These are phyloP conservation scores for Eupithecia centaureata DNA, from an alignment of 2,888 invertebrate species.

Conservation along the genomic window DNA sequence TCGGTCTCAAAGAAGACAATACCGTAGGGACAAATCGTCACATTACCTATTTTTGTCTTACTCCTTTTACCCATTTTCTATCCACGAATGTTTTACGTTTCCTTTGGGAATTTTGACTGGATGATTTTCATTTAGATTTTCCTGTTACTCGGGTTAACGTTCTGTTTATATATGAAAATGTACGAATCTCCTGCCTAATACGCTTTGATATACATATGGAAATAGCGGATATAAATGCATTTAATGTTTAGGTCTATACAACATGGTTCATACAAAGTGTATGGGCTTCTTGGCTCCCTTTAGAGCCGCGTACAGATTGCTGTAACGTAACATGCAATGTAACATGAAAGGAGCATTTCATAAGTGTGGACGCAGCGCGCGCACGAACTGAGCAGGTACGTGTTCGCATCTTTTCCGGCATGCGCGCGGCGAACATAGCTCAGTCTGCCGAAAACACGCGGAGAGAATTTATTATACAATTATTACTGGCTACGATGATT, in stretches of 20 bases:
- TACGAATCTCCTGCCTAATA: not conserved
- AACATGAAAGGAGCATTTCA: too few species aligned
- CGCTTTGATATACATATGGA: too few species aligned
- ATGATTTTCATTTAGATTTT: slow-evolving; percentile 40
- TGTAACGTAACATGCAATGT: too few species aligned
- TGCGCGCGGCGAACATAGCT: too few species aligned
- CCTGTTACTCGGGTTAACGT: slow-evolving; percentile 52
- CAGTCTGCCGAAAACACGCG: too few species aligned
- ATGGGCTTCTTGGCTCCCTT: not conserved
- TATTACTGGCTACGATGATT: too few species aligned
- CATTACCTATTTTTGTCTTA: slow-evolving; percentile 1
- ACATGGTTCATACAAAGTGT: not conserved
- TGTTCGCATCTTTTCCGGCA: too few species aligned
- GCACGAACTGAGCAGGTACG: too few species aligned
- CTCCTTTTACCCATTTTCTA: slow-evolving; percentile 12
- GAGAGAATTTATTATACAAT: too few species aligned
- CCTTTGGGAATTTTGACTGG: slow-evolving; percentile 3
- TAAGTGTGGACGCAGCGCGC: too few species aligned
- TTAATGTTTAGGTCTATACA: not conserved
- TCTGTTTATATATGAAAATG: slow-evolving; percentile 5
- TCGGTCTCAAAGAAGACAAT: not conserved
- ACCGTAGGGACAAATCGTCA: slow-evolving; percentile 7
- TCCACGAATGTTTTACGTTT: slow-evolving; percentile 8
- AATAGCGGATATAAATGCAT: too few species aligned
- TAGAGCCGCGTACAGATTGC: too few species aligned